Base-by-base conservation (phyloP, 2,797 vertebrate genomes). In the Microctenopoma steveboyesi region DNA sequence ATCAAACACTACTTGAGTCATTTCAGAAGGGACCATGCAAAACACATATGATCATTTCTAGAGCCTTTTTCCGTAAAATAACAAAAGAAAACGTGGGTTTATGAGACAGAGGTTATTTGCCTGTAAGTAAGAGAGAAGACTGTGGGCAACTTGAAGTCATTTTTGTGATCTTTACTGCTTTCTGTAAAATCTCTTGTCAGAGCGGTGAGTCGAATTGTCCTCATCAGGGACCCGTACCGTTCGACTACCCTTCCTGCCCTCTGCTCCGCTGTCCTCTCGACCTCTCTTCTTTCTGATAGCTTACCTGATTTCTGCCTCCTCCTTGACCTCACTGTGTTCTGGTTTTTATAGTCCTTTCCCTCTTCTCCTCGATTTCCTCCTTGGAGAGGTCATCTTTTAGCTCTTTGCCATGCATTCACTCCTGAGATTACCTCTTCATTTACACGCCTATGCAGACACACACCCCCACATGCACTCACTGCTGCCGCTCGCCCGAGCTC, bases 341-440 rank as follows among this genome's bases (percentile, higher is more conserved):
- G 45, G 25, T 78, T 82, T 77, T 79, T 70, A 74, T 76, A 64
- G 78, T 81, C 63, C 59, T 70, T 74, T 72, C 58, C 72, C 65
- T 79, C 79, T 59, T 73, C 73, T 83, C 70, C 76, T 78, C 65
- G 49, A 74, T 59, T 82, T 84, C 70, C 74, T 82, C 83, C 82
- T 90, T 78, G 59, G 64, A 74, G 85, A 88, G 79, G 82, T 88
- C 85, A 79, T 85, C 82, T 70, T 72, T 73, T 82, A 64, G 81
- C 79, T 86, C 74, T 81, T 84, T 87, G 87, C 86, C 85, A 86
- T 80, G 78, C 85, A 72, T 88, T 87, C 84, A 88, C 86, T 86
- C 81, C 67, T 74, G 76, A 87, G 85, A 91, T 90, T 89, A 88
- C 83, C 82, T 89, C 82, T 87, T 84, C 77, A 86, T 89, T 87